Base-by-base conservation (phyloP, 2,888 invertebrate species). In the Apomyelois bistriatella region DNA sequence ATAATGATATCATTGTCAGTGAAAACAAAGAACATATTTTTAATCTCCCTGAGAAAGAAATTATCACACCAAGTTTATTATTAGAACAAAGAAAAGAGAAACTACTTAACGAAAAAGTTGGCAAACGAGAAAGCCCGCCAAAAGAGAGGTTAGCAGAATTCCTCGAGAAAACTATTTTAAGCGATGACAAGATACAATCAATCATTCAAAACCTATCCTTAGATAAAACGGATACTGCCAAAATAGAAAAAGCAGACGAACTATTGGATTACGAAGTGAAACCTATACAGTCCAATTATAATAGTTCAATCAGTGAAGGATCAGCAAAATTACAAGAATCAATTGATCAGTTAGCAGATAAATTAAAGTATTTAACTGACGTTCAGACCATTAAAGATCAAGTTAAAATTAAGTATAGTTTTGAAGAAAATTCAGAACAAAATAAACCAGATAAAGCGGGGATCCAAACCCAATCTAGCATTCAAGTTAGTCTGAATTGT, bases 161-260 rank as follows among this genome's bases (percentile, higher is more conserved):
- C 63, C 66, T 89, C 32, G 89, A 89, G 64, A 89, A 89, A 74
- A 87, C 86, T 58, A 75, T 89, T 70, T 79, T 88, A 49, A 81
- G 82, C 57, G 82, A 87, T 71, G 82, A 84, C 59, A 90, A 88
- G 75, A 79, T 90, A 66, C 82, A 86, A 61, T 79, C 85, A 0
- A 85, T 90, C 60, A 84, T 90, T 59, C 81, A 89, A 55, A 89
- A 88, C 59, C 71, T 90, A 56, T 87, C 88, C 30, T 70, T 90
- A 58, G 81, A 85, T 64, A 76, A 76, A 64, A 61, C 64, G 32
- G 76, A 76, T 52, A 62, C 69, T 55, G 64, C 73, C 8, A 62
- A 68, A 55, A 60, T 61, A 40, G 66, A 72, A 4, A 60, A 65
- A 38, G 56, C 66, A 36, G 58, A 60, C 7, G 53, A 62, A 32